These are phyloP conservation scores for Hypolimnas misippus DNA, from an alignment of 2,888 invertebrate species.

Conservation along the genomic window DNA sequence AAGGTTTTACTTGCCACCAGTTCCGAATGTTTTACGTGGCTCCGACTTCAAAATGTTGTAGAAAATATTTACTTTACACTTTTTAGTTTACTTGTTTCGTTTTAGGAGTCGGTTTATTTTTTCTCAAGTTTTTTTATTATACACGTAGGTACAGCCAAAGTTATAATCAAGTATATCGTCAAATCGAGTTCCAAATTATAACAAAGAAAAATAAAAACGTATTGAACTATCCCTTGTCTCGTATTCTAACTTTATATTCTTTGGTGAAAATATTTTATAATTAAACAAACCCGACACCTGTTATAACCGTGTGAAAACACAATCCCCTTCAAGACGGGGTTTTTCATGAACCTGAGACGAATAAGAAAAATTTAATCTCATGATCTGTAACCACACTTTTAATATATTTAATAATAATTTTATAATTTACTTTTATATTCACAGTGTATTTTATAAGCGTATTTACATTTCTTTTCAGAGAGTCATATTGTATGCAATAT, in stretches of 20 bases:
- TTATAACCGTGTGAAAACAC: constrained; percentile 48
- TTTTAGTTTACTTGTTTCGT: no score
- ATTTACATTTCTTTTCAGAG: no score
- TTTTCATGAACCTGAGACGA: constrained; percentile 58
- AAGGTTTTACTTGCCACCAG: no score
- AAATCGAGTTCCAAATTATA: no score
- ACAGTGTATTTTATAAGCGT: neutral
- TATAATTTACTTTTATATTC: neutral
- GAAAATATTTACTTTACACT: no score
- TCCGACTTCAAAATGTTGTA: no score
- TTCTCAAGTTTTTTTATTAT: no score
- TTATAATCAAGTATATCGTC: no score
- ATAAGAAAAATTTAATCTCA: constrained; percentile 68
- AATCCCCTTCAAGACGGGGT: constrained; percentile 52
- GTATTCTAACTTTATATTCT: neutral
- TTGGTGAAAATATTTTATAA: constrained; percentile 16
- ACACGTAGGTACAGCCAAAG: no score
- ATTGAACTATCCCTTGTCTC: neutral
- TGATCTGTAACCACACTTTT: constrained; percentile 51
- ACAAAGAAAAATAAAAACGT: neutral
- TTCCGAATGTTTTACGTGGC: no score
- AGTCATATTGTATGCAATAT: no score
- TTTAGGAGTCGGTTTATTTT: no score
- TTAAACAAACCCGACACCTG: constrained; percentile 41
- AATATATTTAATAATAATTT: constrained; percentile 21